A percentile compares a stretch with the other conserved stretches of the same genome.
phyloP scores from a whole-genome alignment of 1,140 invertebrate genomes.

The Drosophila kikkawai region DNA sequence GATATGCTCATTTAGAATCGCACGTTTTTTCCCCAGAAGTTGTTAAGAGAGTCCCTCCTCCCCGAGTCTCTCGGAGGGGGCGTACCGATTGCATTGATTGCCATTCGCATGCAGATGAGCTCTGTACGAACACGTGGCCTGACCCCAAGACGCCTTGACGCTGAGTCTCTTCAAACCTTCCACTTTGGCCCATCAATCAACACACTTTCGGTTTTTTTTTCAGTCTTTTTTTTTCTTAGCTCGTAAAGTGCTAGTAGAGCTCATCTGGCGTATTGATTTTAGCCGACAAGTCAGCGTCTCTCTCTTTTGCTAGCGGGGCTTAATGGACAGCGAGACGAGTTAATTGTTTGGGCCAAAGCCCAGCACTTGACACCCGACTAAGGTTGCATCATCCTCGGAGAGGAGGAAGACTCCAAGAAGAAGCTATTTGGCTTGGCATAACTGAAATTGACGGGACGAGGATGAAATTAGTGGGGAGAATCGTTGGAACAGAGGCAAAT shows the following conservation, averaged over 20 bases:
- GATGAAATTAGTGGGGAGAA: conserved; percentile 18
- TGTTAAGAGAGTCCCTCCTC: conserved; percentile 57
- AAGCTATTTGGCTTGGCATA: conserved; percentile 60
- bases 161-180: conserved; percentile 17
- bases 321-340: conserved; percentile 77
- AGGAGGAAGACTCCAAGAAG: conserved; percentile 17
- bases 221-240: not conserved
- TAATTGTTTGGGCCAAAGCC: conserved; percentile 69
- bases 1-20: conserved; percentile 83
- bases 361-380: conserved; percentile 50
- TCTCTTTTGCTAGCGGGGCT: conserved; percentile 7
- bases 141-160: conserved; percentile 59
- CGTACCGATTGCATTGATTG: conserved; percentile 70
- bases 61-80: conserved; percentile 25
- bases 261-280: conserved; percentile 59
- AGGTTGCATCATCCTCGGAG: conserved; percentile 5
- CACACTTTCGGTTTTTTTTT: conserved; percentile 79
- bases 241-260: conserved; percentile 56
- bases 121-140: conserved; percentile 42
- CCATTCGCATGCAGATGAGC: conserved; percentile 78
- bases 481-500: not conserved
- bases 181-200: conserved; percentile 79
- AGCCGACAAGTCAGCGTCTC: conserved; percentile 35
- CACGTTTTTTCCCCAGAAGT: conserved; percentile 82
- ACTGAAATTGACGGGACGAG: conserved; percentile 58